These are phyloP conservation scores for Eupithecia abbreviata DNA, from an alignment of 2,888 invertebrate species.

Conservation along the genomic window DNA sequence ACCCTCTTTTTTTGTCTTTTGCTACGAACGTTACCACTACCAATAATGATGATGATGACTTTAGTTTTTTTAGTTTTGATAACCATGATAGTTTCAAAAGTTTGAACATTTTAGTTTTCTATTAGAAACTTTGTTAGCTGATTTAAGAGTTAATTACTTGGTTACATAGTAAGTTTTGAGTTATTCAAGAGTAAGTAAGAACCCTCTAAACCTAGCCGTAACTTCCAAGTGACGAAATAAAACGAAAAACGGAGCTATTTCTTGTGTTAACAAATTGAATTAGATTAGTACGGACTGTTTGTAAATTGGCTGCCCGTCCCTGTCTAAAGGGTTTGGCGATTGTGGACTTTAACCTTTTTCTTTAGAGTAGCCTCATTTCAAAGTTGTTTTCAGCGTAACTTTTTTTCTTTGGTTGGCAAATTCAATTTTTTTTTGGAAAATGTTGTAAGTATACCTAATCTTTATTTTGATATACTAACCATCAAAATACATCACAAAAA, in stretches of 20 bases:
- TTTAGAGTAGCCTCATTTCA: too few relatives aligned
- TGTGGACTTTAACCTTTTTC: not conserved
- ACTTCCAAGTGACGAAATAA: conserved; percentile 44
- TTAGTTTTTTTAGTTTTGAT: too few relatives aligned
- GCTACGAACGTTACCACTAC: too few relatives aligned
- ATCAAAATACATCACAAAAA: too few relatives aligned
- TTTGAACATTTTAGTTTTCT: not conserved
- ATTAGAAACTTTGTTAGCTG: not conserved
- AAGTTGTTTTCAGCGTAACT: too few relatives aligned
- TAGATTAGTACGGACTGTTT: conserved; percentile 52
- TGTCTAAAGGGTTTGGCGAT: not conserved
- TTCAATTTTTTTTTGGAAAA: too few relatives aligned
- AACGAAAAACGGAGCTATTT: conserved; percentile 49
- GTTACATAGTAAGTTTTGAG: not conserved
- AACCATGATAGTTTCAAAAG: too few relatives aligned
- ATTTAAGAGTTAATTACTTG: not conserved
- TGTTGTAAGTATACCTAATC: too few relatives aligned
- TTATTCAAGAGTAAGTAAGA: conserved; percentile 1
- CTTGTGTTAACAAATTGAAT: conserved; percentile 62
- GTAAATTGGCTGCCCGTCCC: conserved; percentile 37
- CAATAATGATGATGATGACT: too few relatives aligned
- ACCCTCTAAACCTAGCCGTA: conserved; percentile 14
- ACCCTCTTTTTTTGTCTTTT: too few relatives aligned
- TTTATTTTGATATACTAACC: too few relatives aligned
- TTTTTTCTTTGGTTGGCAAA: too few relatives aligned